These are phyloP conservation scores for Rhorus exstirpatorius DNA, from an alignment of 2,888 invertebrate genomes.

Conservation along the genomic window DNA sequence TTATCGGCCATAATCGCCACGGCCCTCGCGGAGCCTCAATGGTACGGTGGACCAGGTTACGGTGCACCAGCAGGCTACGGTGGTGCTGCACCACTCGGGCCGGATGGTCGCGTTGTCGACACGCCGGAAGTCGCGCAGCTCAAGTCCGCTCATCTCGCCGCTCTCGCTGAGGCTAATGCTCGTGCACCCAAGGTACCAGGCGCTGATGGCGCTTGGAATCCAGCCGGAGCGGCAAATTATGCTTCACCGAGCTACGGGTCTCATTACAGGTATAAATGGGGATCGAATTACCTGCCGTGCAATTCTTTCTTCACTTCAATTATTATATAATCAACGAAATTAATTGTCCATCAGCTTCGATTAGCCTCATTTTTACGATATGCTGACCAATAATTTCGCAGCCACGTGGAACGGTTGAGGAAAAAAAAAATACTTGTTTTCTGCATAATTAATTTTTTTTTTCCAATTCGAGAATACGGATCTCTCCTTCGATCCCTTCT, in stretches of 20 bases:
- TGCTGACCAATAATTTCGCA: neutral
- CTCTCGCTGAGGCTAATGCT: conserved; percentile 83
- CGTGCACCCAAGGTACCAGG: conserved; percentile 79
- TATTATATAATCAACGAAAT: neutral
- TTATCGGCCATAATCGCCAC: conserved; percentile 73
- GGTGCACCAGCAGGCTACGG: conserved; percentile 73
- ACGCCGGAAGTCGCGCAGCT: conserved; percentile 84
- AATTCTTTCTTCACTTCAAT: neutral
- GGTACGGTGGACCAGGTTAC: conserved; percentile 77
- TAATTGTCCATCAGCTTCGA: neutral
- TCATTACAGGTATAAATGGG: conserved; percentile 65
- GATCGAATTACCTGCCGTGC: neutral
- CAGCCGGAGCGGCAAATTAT: conserved; percentile 74
- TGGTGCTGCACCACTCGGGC: conserved; percentile 80
- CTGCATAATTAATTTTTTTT: neutral
- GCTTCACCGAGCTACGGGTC: conserved; percentile 75
- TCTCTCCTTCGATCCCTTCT: too few species aligned
- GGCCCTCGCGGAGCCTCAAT: conserved; percentile 79
- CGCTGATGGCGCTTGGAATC: conserved; percentile 74
- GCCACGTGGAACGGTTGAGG: neutral
- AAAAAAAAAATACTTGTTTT: neutral
- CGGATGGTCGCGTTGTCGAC: conserved; percentile 83
- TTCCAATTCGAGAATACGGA: too few species aligned
- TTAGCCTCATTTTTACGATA: neutral
- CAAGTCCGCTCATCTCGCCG: conserved; percentile 81